These are phyloP conservation scores for Atrina japonica DNA, from an alignment of 2,888 invertebrate species.

Conservation along the genomic window DNA sequence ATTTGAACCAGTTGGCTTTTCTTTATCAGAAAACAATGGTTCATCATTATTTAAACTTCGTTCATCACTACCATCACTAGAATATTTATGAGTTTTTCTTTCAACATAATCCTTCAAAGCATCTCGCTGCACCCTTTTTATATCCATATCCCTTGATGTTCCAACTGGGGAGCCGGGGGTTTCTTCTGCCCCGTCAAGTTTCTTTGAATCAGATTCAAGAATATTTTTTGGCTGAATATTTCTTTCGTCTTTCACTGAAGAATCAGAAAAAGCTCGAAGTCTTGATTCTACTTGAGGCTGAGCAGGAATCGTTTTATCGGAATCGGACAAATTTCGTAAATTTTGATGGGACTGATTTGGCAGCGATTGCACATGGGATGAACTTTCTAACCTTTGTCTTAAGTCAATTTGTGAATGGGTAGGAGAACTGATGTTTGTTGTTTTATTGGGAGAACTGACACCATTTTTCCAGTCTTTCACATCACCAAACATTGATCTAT, in stretches of 20 bases:
- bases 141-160: conserved; percentile 84
- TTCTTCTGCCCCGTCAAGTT: too few relatives aligned
- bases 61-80: conserved; percentile 19
- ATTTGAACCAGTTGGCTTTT: conserved; percentile 20
- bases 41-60: conserved; percentile 23
- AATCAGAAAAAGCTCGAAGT: conserved; percentile 17
- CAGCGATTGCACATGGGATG: conserved; percentile 3
- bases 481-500: too few relatives aligned
- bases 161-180: conserved; percentile 1
- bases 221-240: background rate
- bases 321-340: conserved; percentile 19
- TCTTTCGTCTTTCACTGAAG: conserved; percentile 5
- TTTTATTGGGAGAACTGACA: background rate
- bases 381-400: background rate
- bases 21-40: conserved; percentile 18
- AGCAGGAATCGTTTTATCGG: background rate
- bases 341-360: conserved; percentile 8
- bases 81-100: conserved; percentile 82
- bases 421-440: conserved; percentile 19
- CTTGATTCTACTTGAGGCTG: conserved; percentile 2
- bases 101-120: conserved; percentile 91
- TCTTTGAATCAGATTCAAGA: conserved; percentile 9
- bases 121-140: conserved; percentile 91
- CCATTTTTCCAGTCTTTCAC: conserved; percentile 4
- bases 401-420: conserved; percentile 33